Evolutionary conservation across 2,888 invertebrate species (phyloP).

Genomic region (Troides oblongomaculatus): DNA sequence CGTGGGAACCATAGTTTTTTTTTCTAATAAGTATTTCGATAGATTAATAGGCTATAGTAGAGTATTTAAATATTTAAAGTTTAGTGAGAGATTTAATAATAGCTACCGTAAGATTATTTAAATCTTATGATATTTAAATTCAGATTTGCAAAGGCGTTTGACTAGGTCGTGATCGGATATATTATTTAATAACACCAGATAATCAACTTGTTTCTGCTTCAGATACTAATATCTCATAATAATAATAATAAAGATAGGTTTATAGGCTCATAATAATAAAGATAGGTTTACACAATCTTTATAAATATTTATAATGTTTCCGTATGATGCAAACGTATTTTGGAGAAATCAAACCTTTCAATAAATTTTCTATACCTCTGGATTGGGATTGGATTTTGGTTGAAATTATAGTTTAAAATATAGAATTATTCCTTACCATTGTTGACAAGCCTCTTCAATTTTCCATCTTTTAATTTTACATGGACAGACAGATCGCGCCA

Average conservation of each 20-base stretch:
- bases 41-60: too few relatives aligned
- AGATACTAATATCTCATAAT: not conserved
- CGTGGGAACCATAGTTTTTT: not conserved
- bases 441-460: constrained; percentile 87
- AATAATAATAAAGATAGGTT: not conserved
- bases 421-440: constrained; percentile 77
- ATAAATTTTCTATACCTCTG: not conserved
- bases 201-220: not conserved
- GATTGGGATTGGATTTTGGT: not conserved
- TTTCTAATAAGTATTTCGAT: too few relatives aligned
- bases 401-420: not conserved
- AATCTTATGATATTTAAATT: not conserved
- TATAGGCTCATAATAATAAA: not conserved
- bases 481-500: constrained; percentile 90
- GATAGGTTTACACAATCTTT: not conserved
- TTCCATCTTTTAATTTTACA: constrained; percentile 69
- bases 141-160: not conserved
- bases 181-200: not conserved
- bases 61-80: too few relatives aligned
- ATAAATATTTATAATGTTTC: not conserved
- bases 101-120: too few relatives aligned
- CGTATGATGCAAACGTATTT: not conserved
- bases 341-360: not conserved
- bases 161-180: not conserved
- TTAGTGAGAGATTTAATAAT: too few relatives aligned